Evolutionary conservation across 1,140 invertebrate genomes (phyloP), one percentile per base, ranked within the genome.

Genomic region (Drosophila lacertosa): DNA sequence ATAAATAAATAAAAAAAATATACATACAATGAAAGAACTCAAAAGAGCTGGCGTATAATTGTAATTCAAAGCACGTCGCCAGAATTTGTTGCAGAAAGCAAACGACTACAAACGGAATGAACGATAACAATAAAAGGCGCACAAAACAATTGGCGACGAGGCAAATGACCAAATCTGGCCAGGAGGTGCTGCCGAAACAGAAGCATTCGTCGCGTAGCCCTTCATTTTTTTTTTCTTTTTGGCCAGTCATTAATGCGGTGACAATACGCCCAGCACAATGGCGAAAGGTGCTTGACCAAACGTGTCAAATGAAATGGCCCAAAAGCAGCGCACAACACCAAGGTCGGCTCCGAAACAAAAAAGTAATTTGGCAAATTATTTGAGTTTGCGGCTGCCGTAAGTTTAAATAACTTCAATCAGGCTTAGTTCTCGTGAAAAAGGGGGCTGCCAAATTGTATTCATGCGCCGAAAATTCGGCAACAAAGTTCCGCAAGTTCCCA

Each of bases 301-400:
- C 77, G 81, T 86, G 71, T 77, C 66, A 79, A 82, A 74, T 65
- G 39, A 40, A 82, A 66, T 47, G 53, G 16, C 32, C 37, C 73
- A 32, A 11, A 39, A 26, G 51, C 51, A n/a, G 18, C 37, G 50
- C 11, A 44, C 40, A 22, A 42, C 32, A 37, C 29, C 81, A 86
- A 86, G 81, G 81, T 81, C 81, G 57, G 24, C n/a, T 11, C 26
- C 45, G 22, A 66, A 86, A 86, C 58, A 77, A 81, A 72, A 83
- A 86, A 86, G 81, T 77, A 88, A 86, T 86, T 86, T 86, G 59
- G 55, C 74, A 88, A 86, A 86, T 86, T 88, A 81, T 86, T 86
- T 80, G 82, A 86, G 77, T 86, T 88, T 77, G 82, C 70, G 82
- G 77, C 77, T 66, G 63, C 65, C 74, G 48, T 73, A 88, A 88